Evolutionary conservation across 2,888 invertebrate species (phyloP), one percentile per base, ranked within the genome.

Genomic region (Calameuta filiformis): DNA sequence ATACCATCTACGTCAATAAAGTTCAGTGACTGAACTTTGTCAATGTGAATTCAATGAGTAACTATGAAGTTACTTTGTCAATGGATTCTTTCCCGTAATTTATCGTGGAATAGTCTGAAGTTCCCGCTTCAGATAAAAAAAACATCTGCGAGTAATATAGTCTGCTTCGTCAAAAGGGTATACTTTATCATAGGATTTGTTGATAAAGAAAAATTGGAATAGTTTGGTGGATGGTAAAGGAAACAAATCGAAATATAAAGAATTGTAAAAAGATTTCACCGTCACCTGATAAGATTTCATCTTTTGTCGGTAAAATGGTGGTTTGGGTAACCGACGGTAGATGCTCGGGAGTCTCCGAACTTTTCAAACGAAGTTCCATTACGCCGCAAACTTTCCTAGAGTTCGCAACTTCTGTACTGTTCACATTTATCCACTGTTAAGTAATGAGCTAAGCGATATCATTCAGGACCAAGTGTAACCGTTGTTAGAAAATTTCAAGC

Each of bases 401-500:
- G 56, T 56, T 56, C 56, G 56, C 9, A 56, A 15, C 56, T 56
- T 56, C 9, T 23, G 15, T 6, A 23, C 56, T 56, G 56, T 56
- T 9, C 15, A 40, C 40, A 40, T 15, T 40, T 40, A 6, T 15
- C 2, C 40, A 15, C 15, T 40, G 40, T 4, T 6, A 15, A 40
- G 69, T 69, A 30, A 69, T 69, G 30, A 33, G 12, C n/a, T 69
- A 69, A 12, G 2, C 30, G 15, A 71, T 71, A 33, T 34, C 71
- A 9, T 71, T 90, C 89, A 93, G 56, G 92, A 90, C 93, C 93
- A 94, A 15, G 92, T 92, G 81, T 94, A 95, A 4, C 93, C 93
- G 79, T 93, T 93, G 83, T 94, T 94, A 73, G 93, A 94, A 88
- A 94, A 95, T 85, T 95, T 95, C 40, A 95, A 92, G 87, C 94